These are phyloP conservation scores for Bombus superbus DNA, from an alignment of 1,140 invertebrate genomes.

Conservation along the genomic window DNA sequence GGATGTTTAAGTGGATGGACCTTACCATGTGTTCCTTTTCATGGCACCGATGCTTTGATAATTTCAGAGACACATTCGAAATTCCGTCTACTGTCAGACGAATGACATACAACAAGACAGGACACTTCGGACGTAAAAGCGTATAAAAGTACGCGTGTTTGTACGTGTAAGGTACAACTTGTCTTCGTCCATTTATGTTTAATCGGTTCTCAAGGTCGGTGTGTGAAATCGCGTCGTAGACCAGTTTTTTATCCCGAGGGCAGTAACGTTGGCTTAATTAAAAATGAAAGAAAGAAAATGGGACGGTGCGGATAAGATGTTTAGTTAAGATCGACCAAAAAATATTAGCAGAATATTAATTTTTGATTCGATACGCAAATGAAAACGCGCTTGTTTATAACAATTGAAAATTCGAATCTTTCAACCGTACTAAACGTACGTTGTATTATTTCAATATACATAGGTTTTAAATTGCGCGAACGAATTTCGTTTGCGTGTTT, in stretches of 20 bases:
- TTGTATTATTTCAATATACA: neutral
- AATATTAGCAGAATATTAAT: neutral
- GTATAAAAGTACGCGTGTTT: neutral
- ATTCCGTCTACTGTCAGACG: slow-evolving; percentile 56
- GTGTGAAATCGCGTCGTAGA: neutral
- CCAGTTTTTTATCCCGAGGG: neutral
- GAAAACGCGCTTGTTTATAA: too few relatives aligned
- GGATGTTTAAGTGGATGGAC: slow-evolving; percentile 53
- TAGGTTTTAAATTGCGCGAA: too few relatives aligned
- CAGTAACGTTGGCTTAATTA: neutral
- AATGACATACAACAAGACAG: slow-evolving; percentile 50
- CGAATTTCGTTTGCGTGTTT: neutral
- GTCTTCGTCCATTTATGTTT: slow-evolving; percentile 31
- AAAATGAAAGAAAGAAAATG: neutral
- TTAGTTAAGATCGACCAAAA: neutral
- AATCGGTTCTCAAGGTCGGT: neutral
- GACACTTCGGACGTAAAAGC: slow-evolving; percentile 41
- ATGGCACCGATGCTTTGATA: slow-evolving; percentile 61
- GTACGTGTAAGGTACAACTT: neutral
- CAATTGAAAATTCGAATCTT: neutral
- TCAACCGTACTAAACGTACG: neutral
- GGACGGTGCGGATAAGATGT: neutral
- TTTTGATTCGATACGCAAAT: neutral
- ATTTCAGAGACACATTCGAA: slow-evolving; percentile 47
- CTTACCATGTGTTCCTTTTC: slow-evolving; percentile 39